Percentiles rank a stretch among this genome's conserved stretches.
phyloP scores from a whole-genome alignment of 2,888 invertebrate genomes.

The Pyrrhia umbra region DNA sequence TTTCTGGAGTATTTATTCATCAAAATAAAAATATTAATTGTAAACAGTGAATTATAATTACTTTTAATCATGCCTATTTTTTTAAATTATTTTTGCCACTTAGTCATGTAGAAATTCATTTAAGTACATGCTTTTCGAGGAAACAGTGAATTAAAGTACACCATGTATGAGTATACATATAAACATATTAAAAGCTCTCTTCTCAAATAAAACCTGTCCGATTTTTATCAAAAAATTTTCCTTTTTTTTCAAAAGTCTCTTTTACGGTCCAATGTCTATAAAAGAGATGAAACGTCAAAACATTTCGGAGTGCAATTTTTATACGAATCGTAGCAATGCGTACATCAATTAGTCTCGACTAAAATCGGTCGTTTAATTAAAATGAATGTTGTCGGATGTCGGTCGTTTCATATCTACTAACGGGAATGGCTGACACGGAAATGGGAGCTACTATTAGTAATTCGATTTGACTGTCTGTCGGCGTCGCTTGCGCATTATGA shows the following conservation, averaged over 20 bases:
- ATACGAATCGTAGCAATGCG: slow-evolving; percentile 10
- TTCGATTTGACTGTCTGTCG: slow-evolving; percentile 10
- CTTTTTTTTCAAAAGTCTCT: slow-evolving; percentile 1
- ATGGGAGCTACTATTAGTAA: slow-evolving; percentile 25
- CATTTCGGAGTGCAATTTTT: slow-evolving; percentile 34
- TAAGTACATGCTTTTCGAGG: too few species aligned
- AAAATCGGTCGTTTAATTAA: slow-evolving; percentile 51
- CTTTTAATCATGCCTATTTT: too few species aligned
- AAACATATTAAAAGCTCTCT: background rate
- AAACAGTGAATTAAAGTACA: too few species aligned
- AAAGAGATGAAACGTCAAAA: slow-evolving; percentile 17
- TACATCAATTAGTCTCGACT: slow-evolving; percentile 35
- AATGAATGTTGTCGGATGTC: slow-evolving; percentile 40
- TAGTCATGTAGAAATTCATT: too few species aligned
- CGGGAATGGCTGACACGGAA: slow-evolving; percentile 17
- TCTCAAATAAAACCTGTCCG: background rate
- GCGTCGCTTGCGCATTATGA: slow-evolving; percentile 26
- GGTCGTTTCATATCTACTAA: slow-evolving; percentile 21
- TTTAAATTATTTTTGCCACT: too few species aligned
- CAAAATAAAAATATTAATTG: too few species aligned
- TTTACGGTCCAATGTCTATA: background rate
- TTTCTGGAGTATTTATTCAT: too few species aligned
- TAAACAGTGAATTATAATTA: too few species aligned
- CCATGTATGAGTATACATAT: too few species aligned
- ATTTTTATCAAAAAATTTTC: background rate